Evolutionary conservation across 2,888 invertebrate genomes (phyloP), one percentile per base, ranked within the genome.

Genomic region (Hirtodrosophila confusa): DNA sequence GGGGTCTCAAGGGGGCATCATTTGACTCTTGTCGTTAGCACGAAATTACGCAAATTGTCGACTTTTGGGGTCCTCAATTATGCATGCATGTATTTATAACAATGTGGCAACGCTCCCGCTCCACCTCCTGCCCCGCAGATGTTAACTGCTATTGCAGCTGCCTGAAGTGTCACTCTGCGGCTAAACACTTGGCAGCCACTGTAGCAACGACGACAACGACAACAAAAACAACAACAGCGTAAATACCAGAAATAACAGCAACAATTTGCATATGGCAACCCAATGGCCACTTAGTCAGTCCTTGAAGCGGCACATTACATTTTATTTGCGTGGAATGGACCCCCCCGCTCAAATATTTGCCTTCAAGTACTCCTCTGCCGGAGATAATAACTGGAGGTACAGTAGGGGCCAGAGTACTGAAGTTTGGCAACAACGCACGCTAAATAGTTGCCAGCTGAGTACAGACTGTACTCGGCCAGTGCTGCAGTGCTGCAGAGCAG

Each of bases 161-260:
- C 56, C 72, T 58, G 39, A 82, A 82, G 69, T 60, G 83, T 64
- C 78, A 70, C 77, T 82, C 64, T 58, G 61, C 64, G 64, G 55
- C 71, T 75, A 60, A 64, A 43, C 75, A 69, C 48, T 73, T 73
- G 69, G 53, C 69, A 55, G 10, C 56, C 50, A 56, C 56, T 49
- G 64, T 36, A 53, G 36, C 56, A 54, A 37, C 39, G 40, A 35
- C 57, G 31, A 11, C 27, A 50, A 40, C 54, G 48, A 36, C 40
- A 56, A 17, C 33, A 2, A 6, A 7, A 58, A 45, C 40, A 40
- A 44, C 50, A 35, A 50, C 40, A 33, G 53, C 37, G 45, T 33
- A 3, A 47, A 40, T 5, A 35, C 44, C 40, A 33, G 50, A 29
- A 53, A 39, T 4, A 47, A 45, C 31, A 61, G 31, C 51, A 31